Base-by-base conservation (phyloP, 2,888 invertebrate genomes). In the Dicranocentrus wangi region DNA sequence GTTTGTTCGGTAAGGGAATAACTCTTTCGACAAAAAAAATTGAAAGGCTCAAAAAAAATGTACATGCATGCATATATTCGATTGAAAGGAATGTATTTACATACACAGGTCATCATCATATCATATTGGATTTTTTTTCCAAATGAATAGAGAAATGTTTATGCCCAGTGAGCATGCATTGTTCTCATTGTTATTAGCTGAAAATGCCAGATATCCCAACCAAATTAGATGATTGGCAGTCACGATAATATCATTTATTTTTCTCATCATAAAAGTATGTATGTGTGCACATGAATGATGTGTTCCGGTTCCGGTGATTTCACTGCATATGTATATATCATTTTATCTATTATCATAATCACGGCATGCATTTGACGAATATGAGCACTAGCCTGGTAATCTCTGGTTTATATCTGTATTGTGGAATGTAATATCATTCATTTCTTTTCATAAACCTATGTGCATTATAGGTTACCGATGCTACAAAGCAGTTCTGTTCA, bases 401-500 rank as follows among this genome's bases (percentile, higher is more conserved):
- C n/a, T n/a, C n/a, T n/a, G n/a, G n/a, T n/a, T n/a, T n/a, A n/a
- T n/a, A n/a, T n/a, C n/a, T n/a, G n/a, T n/a, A n/a, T n/a, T n/a
- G n/a, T n/a, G n/a, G n/a, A n/a, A n/a, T 42, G 42, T 13, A 42
- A 10, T 42, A 10, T 42, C 13, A 13, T 42, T 10, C n/a, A n/a
- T n/a, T 21, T 25, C 25, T 60, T 8, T 60, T 25, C n/a, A 55
- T 7, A n/a, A n/a, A n/a, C n/a, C 21, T 27, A 7, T 60, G n/a
- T 60, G 25, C 55, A 32, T 89, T 90, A 84, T 91, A 94, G 95
- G 96, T 73, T 96, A 96, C 89, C 92, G 95, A 83, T 95, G 94
- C 89, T 94, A 95, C 89, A 95, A 95, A 89, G 94, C 94, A 15
- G 93, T 94, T 82, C 94, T 95, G 92, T 96, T 96, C 89, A 91